Conservation (phyloP, 2,797 vertebrate genomes). For the Phrynocephalus forsythii region DNA sequence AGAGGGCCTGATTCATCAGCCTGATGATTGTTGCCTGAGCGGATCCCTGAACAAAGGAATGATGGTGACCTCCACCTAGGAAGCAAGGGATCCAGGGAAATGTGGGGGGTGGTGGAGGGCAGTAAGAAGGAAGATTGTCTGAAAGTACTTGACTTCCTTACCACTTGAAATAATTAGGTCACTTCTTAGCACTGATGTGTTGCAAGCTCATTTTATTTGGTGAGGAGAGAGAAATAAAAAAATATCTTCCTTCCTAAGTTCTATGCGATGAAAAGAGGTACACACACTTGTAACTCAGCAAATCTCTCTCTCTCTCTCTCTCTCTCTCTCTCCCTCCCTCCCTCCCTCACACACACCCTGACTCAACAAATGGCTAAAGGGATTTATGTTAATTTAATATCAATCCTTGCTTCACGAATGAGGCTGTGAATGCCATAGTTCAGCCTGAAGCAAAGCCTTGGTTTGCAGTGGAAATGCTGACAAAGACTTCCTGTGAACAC, state of each 20-base stretch:
- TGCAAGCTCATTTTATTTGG: neutral
- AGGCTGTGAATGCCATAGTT: neutral
- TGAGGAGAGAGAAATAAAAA: neutral
- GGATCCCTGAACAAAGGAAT: no score
- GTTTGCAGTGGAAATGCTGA: neutral
- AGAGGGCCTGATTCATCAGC: no score
- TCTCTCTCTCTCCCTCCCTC: no score
- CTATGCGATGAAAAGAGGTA: neutral
- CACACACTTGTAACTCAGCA: neutral
- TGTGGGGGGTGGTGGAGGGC: no score
- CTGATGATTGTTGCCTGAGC: no score
- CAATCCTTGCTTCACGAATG: neutral
- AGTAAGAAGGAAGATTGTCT: neutral
- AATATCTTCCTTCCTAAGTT: neutral
- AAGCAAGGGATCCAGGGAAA: no score
- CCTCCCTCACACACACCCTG: neutral
- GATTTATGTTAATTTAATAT: slow-evolving; percentile 14
- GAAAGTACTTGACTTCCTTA: neutral
- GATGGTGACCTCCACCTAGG: no score
- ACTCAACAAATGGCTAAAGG: neutral
- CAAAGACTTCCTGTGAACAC: neutral
- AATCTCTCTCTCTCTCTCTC: no score
- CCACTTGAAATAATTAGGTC: neutral
- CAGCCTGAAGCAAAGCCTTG: slow-evolving; percentile 8
- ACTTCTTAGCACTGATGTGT: neutral